Percentiles rank a stretch among this genome's conserved stretches.
These are phyloP conservation scores for Maniola jurtina DNA, from an alignment of 1,140 invertebrate genomes.

Conservation along the genomic window DNA sequence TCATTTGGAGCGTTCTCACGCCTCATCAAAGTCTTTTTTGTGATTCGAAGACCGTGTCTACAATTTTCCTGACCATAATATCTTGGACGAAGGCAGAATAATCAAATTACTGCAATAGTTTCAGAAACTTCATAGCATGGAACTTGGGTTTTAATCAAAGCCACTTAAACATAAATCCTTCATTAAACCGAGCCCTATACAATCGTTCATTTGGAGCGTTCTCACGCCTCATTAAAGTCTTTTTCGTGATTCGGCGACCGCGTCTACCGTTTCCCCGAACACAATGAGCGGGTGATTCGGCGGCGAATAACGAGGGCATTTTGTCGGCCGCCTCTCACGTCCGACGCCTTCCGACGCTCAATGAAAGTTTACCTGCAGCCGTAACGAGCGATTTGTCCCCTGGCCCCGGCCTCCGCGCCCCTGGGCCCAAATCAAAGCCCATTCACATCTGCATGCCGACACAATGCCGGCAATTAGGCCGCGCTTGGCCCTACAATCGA, in stretches of 20 bases:
- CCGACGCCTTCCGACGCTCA: slow-evolving; percentile 77
- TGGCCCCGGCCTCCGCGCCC: slow-evolving; percentile 60
- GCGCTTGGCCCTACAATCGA: slow-evolving; percentile 74
- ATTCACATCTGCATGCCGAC: slow-evolving; percentile 78
- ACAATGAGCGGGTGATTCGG: slow-evolving; percentile 78
- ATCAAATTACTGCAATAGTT: too few species aligned
- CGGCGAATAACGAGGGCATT: slow-evolving; percentile 77
- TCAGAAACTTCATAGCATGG: not conserved
- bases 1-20: slow-evolving; percentile 75
- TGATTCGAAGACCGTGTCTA: slow-evolving; percentile 74
- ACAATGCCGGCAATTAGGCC: slow-evolving; percentile 78
- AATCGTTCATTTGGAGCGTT: slow-evolving; percentile 75
- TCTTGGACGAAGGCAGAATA: too few species aligned
- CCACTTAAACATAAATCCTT: slow-evolving; percentile 69
- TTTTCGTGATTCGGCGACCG: slow-evolving; percentile 74
- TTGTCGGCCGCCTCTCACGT: slow-evolving; percentile 77
- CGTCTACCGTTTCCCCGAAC: slow-evolving; percentile 76
- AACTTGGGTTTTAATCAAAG: slow-evolving; percentile 45
- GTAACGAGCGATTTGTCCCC: slow-evolving; percentile 78
- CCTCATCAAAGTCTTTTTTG: slow-evolving; percentile 77
- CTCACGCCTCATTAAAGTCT: slow-evolving; percentile 78
- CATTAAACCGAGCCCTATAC: slow-evolving; percentile 66
- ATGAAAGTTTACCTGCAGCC: slow-evolving; percentile 78
- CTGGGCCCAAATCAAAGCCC: slow-evolving; percentile 75
- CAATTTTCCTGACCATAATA: slow-evolving; percentile 75